These are phyloP conservation scores for Resseliella maxima DNA, from an alignment of 2,888 invertebrate genomes.

Conservation along the genomic window DNA sequence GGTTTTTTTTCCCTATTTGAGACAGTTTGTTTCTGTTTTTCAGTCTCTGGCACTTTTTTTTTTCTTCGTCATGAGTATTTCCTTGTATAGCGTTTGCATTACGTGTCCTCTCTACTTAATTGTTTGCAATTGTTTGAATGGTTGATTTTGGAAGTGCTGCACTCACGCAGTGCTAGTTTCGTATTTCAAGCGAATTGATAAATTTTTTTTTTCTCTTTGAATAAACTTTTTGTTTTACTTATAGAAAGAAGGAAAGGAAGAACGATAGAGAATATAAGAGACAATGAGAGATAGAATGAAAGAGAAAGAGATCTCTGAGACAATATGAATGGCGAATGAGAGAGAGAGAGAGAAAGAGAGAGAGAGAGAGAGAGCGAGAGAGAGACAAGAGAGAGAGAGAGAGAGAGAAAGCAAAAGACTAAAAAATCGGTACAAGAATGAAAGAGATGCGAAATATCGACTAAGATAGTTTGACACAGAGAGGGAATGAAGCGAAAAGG, in stretches of 20 bases:
- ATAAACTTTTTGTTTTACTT: background rate
- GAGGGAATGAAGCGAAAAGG: too few relatives aligned
- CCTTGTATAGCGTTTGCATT: background rate
- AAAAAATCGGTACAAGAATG: too few relatives aligned
- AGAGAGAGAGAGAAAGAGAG: too few relatives aligned
- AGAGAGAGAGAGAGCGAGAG: too few relatives aligned
- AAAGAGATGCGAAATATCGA: too few relatives aligned
- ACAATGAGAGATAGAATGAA: too few relatives aligned
- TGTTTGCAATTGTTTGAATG: slow-evolving; percentile 27
- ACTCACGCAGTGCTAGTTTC: background rate
- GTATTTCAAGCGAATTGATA: background rate
- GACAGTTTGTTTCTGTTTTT: background rate
- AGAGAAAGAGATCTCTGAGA: background rate
- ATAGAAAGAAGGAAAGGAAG: background rate
- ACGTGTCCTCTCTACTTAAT: background rate
- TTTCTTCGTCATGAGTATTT: background rate
- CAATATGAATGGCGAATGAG: too few relatives aligned
- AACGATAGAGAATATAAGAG: too few relatives aligned
- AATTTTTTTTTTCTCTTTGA: background rate
- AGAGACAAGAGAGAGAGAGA: background rate
- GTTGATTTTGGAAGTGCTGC: background rate
- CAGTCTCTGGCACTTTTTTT: background rate
- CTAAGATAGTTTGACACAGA: too few relatives aligned
- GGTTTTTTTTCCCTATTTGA: background rate
- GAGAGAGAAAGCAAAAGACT: background rate